Conservation (phyloP, 2,888 invertebrate genomes). For the Bombylius major region DNA sequence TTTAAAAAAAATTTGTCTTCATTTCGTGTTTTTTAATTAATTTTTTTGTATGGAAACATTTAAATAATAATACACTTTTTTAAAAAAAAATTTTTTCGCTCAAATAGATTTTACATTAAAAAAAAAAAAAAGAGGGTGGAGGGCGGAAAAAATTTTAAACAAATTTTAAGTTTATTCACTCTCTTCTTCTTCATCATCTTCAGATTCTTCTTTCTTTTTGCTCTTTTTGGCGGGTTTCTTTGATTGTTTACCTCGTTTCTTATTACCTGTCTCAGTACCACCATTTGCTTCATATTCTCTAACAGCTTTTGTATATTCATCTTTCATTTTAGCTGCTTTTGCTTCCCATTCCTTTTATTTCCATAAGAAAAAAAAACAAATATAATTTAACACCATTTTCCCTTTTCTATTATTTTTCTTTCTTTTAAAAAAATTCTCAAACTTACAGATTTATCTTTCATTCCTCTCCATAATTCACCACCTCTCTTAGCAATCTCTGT, state of each 20-base stretch:
- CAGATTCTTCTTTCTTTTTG: slow-evolving; percentile 53
- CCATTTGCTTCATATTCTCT: slow-evolving; percentile 79
- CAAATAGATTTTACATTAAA: too few species aligned
- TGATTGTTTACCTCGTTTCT: slow-evolving; percentile 45
- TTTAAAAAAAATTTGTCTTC: too few species aligned
- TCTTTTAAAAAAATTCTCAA: not conserved
- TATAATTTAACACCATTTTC: too few species aligned
- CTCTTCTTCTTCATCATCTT: slow-evolving; percentile 49
- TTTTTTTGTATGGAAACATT: too few species aligned
- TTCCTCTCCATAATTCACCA: slow-evolving; percentile 87
- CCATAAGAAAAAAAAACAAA: not conserved
- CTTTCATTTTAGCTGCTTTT: slow-evolving; percentile 77
- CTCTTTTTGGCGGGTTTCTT: slow-evolving; percentile 33
- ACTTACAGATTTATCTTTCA: slow-evolving; percentile 74
- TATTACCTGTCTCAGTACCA: slow-evolving; percentile 47
- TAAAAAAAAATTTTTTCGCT: too few species aligned
- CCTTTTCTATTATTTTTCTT: not conserved
- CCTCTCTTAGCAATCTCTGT: slow-evolving; percentile 91
- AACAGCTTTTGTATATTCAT: slow-evolving; percentile 77
- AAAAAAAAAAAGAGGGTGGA: too few species aligned
- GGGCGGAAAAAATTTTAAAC: too few species aligned
- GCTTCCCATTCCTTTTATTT: slow-evolving; percentile 71
- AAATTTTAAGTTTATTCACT: slow-evolving; percentile 43
- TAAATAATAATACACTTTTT: too few species aligned
- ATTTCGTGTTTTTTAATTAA: too few species aligned